A percentile compares a stretch with the other conserved stretches of the same genome.
phyloP scores from a whole-genome alignment of 1,140 invertebrate species.

The Mizuhopecten yessoensis region DNA sequence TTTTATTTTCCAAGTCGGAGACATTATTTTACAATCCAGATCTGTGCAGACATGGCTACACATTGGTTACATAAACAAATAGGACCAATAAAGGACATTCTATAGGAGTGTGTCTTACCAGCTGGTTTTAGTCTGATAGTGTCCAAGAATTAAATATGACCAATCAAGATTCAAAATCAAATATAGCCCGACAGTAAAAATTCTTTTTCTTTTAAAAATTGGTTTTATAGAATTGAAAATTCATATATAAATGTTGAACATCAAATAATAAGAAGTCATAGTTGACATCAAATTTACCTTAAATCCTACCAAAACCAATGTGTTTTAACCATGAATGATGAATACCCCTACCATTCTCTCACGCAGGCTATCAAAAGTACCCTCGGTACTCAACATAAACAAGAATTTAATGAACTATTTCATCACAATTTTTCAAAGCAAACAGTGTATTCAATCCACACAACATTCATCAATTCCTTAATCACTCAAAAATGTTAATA shows the following conservation, averaged over 20 bases:
- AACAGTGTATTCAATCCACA: not conserved
- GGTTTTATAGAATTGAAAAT: too few species aligned
- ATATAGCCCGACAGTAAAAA: not conserved
- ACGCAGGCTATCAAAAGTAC: not conserved
- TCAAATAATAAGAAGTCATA: not conserved
- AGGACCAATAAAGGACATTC: not conserved
- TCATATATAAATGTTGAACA: not conserved
- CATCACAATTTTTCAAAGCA: not conserved
- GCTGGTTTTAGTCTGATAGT: not conserved
- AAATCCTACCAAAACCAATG: not conserved
- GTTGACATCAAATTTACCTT: not conserved
- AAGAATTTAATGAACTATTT: not conserved
- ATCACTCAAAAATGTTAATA: too few species aligned
- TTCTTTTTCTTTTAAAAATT: not conserved
- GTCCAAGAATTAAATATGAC: not conserved
- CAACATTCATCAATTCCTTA: not conserved
- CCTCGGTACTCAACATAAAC: not conserved
- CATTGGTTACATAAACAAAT: too few species aligned
- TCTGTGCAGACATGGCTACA: not conserved
- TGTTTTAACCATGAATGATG: not conserved
- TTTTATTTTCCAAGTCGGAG: not conserved
- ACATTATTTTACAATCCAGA: not conserved
- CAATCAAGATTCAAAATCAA: not conserved
- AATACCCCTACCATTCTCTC: too few species aligned
- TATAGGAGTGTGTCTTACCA: not conserved